These are phyloP conservation scores for Numenius phaeopus DNA, from an alignment of 2,797 vertebrate species.

Conservation along the genomic window DNA sequence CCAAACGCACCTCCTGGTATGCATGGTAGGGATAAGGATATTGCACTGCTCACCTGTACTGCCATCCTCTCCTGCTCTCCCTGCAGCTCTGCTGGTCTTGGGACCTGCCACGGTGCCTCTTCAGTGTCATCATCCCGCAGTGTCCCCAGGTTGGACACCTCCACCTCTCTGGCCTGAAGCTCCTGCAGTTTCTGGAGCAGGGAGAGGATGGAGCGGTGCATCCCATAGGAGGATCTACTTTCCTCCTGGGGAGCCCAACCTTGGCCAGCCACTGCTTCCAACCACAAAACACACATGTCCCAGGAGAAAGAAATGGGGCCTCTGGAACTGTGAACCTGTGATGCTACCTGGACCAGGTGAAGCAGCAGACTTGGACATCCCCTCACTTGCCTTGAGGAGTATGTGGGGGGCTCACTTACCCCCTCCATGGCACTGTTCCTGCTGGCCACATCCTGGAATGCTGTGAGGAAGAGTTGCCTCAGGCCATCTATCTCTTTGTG, in stretches of 20 bases:
- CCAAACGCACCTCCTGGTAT: not conserved
- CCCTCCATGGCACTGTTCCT: constrained; percentile 75
- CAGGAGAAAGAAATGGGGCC: not conserved
- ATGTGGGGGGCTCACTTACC: constrained; percentile 38
- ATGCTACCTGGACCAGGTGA: not conserved
- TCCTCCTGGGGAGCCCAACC: not conserved
- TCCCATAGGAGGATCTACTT: not conserved
- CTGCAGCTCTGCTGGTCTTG: constrained; percentile 10
- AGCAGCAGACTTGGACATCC: not conserved
- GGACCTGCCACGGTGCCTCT: constrained; percentile 18
- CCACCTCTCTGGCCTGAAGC: constrained; percentile 43
- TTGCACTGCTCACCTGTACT: constrained; percentile 64
- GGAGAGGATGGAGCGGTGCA: not conserved
- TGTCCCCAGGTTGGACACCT: constrained; percentile 43
- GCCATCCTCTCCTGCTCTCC: constrained; percentile 53
- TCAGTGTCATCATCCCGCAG: constrained; percentile 50
- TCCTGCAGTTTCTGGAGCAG: constrained; percentile 76
- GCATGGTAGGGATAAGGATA: not conserved
- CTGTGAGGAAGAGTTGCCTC: constrained; percentile 71
- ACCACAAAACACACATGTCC: rapidly evolving
- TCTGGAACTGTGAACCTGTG: not conserved
- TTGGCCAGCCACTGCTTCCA: not conserved
- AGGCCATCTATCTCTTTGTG: constrained; percentile 76
- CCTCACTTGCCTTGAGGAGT: not conserved
- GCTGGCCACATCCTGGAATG: constrained; percentile 72